Evolutionary conservation across 1,140 invertebrate genomes (phyloP), one percentile per base, ranked within the genome.

Genomic region (Drosophila virilis): DNA sequence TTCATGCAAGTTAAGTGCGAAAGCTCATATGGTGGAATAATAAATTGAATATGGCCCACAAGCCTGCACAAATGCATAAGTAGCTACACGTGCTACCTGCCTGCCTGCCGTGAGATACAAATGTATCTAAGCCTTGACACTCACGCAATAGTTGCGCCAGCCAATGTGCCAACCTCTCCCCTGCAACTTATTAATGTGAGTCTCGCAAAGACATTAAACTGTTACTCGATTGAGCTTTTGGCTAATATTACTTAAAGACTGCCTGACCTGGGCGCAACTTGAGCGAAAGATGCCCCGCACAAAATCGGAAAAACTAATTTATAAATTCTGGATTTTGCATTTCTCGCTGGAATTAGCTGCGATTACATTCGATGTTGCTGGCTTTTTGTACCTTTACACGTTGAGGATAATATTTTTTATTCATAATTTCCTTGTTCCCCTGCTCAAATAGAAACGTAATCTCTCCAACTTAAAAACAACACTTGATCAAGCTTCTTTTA

Each of bases 1-100:
- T 86, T 86, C 83, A 88, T 86, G 78, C 82, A 82, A 86, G 82
- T 86, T 88, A 86, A 86, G 82, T 86, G 82, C 83, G 82, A 82
- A 82, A 86, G 83, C 83, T 86, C 82, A 86, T 86, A 86, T 88
- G 77, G 79, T 46, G 78, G 82, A 82, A 86, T 86, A 86, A 82
- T 86, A 86, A 88, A 86, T 86, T 82, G 83, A 88, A 86, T 79
- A 88, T 74, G 50, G 75, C 43, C 61, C 72, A 78, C 50, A 46
- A 72, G 67, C 82, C 55, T 46, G 64, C 62, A 78, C 74, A 86
- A 72, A 40, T 78, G 78, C 82, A 85, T 80, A 85, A 85, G 74
- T 73, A 86, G 48, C 48, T 67, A 69, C 62, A 75, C 82, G 64
- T 80, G 78, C 59, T 17, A 33, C 68, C 22, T 33, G 13, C 0